Evolutionary conservation across 2,888 invertebrate genomes (phyloP).

Genomic region (Ormyrus pomaceus): DNA sequence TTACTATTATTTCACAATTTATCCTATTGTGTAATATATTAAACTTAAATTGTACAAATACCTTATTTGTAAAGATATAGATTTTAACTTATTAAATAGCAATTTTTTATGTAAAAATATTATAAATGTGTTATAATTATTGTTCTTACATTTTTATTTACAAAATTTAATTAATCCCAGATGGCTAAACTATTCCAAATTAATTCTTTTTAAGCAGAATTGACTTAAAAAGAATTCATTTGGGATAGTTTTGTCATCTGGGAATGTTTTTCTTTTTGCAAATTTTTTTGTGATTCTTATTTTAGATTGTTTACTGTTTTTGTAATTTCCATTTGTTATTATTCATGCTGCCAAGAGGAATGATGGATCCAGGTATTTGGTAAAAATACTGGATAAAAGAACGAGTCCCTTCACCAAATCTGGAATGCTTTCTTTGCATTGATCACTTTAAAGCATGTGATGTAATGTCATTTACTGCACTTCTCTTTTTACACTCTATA

Average conservation of each 20-base stretch:
- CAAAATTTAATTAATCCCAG: no score
- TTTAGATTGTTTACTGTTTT: slow-evolving; percentile 30
- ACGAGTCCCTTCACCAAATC: not conserved
- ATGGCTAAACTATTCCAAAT: no score
- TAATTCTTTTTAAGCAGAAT: no score
- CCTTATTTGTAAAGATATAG: not conserved
- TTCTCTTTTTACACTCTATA: slow-evolving; percentile 9
- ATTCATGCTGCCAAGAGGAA: slow-evolving; percentile 60
- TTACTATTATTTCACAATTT: slow-evolving; percentile 2
- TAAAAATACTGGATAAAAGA: slow-evolving; percentile 37
- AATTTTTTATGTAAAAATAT: not conserved
- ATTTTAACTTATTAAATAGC: not conserved
- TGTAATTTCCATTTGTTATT: slow-evolving; percentile 53
- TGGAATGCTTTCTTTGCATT: slow-evolving; percentile 5
- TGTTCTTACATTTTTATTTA: no score
- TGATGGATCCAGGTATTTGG: slow-evolving; percentile 69
- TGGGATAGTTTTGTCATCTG: no score
- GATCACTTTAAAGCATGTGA: slow-evolving; percentile 7
- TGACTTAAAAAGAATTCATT: no score
- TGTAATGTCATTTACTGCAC: slow-evolving; percentile 7
- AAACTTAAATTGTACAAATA: no score
- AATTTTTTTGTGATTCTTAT: not conserved
- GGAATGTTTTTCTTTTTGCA: no score
- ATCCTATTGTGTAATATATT: slow-evolving; percentile 7
- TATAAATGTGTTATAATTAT: no score